Conservation (phyloP, 2,797 vertebrate genomes). For the Oceanodroma leucorhoa region DNA sequence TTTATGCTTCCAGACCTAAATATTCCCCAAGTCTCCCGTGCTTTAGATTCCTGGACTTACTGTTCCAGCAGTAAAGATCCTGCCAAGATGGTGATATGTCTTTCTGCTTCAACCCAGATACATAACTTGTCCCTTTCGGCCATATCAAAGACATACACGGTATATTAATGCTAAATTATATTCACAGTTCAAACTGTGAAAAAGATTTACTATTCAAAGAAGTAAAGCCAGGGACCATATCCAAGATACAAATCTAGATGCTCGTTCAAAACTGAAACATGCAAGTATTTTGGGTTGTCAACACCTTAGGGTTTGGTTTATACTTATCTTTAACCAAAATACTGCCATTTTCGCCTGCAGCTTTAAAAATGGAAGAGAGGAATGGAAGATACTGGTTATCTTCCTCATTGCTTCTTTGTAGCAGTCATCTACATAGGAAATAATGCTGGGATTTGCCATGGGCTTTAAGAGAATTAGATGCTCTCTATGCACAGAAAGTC, state of each 20-base stretch:
- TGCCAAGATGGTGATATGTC: not conserved
- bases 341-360: not conserved
- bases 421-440: slow-evolving; percentile 32
- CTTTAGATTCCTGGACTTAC: slow-evolving; percentile 3
- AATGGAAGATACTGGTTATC: slow-evolving; percentile 20
- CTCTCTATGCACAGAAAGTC: not conserved
- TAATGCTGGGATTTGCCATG: slow-evolving; percentile 13
- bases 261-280: slow-evolving; percentile 18
- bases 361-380: not conserved
- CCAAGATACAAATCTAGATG: slow-evolving; percentile 49
- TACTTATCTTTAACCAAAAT: slow-evolving; percentile 45
- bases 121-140: slow-evolving; percentile 39
- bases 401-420: slow-evolving; percentile 49
- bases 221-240: slow-evolving; percentile 29
- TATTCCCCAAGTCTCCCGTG: not conserved
- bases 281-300: slow-evolving; percentile 30
- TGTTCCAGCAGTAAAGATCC: not conserved
- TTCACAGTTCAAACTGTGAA: slow-evolving; percentile 52
- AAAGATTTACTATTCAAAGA: slow-evolving; percentile 50
- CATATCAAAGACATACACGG: slow-evolving; percentile 22
- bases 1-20: slow-evolving; percentile 17
- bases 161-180: slow-evolving; percentile 58
- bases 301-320: slow-evolving; percentile 38
- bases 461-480: slow-evolving; percentile 4
- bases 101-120: slow-evolving; percentile 6